Conservation (phyloP, 2,113 vertebrate species). For the Herpailurus yagouaroundi region DNA sequence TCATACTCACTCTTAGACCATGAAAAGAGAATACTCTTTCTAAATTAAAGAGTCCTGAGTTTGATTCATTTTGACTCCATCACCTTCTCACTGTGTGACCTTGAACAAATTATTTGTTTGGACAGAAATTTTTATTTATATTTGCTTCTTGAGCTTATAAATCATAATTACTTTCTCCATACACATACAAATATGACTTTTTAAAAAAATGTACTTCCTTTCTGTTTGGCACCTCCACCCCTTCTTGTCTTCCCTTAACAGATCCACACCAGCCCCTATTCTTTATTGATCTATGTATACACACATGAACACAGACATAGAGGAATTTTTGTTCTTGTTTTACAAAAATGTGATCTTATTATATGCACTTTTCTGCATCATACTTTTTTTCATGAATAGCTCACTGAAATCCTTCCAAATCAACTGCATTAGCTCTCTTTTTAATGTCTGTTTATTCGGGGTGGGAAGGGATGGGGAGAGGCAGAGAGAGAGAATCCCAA, state of each 20-base stretch:
- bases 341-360: neutral
- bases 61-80: conserved; percentile 23
- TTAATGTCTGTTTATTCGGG: too few species aligned
- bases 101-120: neutral
- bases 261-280: neutral
- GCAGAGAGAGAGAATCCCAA: too few species aligned
- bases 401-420: neutral
- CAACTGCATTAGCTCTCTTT: too few species aligned
- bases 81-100: neutral
- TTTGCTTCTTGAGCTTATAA: conserved; percentile 30
- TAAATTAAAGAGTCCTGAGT: neutral
- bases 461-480: too few species aligned
- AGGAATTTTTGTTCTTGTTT: neutral
- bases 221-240: neutral
- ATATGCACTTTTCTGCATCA: neutral
- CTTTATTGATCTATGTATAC: neutral
- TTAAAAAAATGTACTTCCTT: neutral
- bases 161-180: neutral
- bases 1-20: neutral
- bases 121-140: neutral
- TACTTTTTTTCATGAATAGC: neutral
- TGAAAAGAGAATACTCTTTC: neutral
- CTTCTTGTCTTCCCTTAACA: neutral
- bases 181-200: conserved; percentile 2
- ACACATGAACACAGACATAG: neutral